These are phyloP conservation scores for Hedya salicella DNA, from an alignment of 2,888 invertebrate genomes.

Conservation along the genomic window DNA sequence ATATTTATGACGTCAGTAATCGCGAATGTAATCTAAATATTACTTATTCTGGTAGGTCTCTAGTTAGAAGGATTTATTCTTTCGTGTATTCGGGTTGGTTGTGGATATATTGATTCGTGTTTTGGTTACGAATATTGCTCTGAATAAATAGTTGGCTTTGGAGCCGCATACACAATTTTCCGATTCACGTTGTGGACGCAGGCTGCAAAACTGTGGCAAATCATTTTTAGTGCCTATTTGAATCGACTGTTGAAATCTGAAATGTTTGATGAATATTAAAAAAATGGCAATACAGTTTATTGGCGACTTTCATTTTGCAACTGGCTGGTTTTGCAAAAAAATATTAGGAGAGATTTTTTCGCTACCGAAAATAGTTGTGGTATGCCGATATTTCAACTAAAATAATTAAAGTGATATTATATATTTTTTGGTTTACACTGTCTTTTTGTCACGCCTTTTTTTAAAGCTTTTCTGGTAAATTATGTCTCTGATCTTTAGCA, in stretches of 20 bases:
- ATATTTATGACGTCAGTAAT: too few relatives aligned
- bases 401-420: too few relatives aligned
- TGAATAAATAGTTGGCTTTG: conserved; percentile 19
- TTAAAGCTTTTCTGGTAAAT: too few relatives aligned
- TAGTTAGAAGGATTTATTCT: too few relatives aligned
- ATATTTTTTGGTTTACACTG: too few relatives aligned
- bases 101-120: conserved; percentile 21
- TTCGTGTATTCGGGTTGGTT: conserved; percentile 30
- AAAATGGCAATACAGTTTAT: background rate
- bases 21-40: too few relatives aligned
- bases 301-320: background rate
- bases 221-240: conserved; percentile 11
- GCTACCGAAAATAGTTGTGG: too few relatives aligned
- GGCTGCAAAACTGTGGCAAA: background rate
- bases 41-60: too few relatives aligned
- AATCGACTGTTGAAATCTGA: background rate
- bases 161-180: conserved; percentile 19
- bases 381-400: too few relatives aligned
- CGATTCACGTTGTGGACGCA: conserved; percentile 19
- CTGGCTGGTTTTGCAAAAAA: background rate
- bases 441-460: too few relatives aligned
- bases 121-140: conserved; percentile 23
- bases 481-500: too few relatives aligned
- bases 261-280: background rate
- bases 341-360: too few relatives aligned